phyloP scores from a whole-genome alignment of 2,797 vertebrate species.

The Siniperca undulata region DNA sequence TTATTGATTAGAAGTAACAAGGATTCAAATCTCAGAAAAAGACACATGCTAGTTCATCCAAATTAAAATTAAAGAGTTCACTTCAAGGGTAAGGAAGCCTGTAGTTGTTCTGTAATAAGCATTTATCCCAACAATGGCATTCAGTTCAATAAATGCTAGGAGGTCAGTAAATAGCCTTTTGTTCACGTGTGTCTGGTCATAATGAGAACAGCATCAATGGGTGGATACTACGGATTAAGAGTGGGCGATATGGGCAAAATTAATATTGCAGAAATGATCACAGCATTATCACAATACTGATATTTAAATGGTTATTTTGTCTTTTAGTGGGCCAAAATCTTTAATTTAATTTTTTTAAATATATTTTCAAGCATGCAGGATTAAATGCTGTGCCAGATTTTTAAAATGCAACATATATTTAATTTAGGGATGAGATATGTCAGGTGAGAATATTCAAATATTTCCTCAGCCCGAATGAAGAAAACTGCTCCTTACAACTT shows the following conservation, averaged over 20 bases:
- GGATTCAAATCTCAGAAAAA: slow-evolving; percentile 33
- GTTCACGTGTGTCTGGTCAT: slow-evolving; percentile 11
- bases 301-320: neutral
- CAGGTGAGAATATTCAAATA: neutral
- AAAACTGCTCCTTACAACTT: neutral
- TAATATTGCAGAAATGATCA: neutral
- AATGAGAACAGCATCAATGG: slow-evolving; percentile 24
- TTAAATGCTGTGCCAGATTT: neutral
- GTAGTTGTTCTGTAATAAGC: slow-evolving; percentile 48
- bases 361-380: neutral
- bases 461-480: neutral
- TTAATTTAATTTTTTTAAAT: neutral
- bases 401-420: too few species aligned
- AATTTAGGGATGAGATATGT: neutral
- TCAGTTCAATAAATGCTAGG: slow-evolving; percentile 53
- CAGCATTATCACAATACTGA: neutral
- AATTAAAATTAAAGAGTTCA: slow-evolving; percentile 55
- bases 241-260: neutral
- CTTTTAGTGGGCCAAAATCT: neutral
- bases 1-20: slow-evolving; percentile 52
- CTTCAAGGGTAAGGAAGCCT: slow-evolving; percentile 39
- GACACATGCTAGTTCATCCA: slow-evolving; percentile 5
- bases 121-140: slow-evolving; percentile 38
- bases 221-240: neutral
- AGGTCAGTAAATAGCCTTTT: slow-evolving; percentile 57